Percentiles rank a stretch among this genome's conserved stretches.
phyloP scores from a whole-genome alignment of 2,888 invertebrate genomes.

The Bhutanitis thaidina region DNA sequence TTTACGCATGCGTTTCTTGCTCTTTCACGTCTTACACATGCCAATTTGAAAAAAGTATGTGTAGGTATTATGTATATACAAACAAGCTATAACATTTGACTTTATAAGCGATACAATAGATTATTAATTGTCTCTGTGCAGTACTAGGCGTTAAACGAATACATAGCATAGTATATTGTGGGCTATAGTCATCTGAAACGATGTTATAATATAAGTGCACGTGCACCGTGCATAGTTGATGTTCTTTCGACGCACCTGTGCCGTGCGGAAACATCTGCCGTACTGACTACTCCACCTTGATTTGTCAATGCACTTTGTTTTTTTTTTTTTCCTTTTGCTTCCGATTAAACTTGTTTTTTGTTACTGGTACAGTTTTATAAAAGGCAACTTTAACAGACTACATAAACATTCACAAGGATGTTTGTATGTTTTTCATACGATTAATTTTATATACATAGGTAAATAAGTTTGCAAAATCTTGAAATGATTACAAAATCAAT shows the following conservation, averaged over 20 bases:
- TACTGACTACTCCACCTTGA: conserved; percentile 1
- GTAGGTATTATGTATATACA: not conserved
- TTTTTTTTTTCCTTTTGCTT: not conserved
- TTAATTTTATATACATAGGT: no score
- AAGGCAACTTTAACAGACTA: no score
- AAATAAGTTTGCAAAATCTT: no score
- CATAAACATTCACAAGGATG: no score
- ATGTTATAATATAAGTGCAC: not conserved
- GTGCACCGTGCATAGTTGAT: not conserved
- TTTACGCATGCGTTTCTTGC: conserved; percentile 8
- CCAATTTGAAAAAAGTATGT: not conserved
- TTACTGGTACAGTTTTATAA: not conserved
- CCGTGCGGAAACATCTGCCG: conserved; percentile 10
- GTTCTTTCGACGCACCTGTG: conserved; percentile 8
- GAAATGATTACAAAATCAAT: no score
- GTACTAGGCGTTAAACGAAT: not conserved
- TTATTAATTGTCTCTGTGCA: not conserved
- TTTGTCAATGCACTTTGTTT: conserved; percentile 8
- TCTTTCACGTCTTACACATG: conserved; percentile 10
- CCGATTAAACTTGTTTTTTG: not conserved
- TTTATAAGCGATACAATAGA: not conserved
- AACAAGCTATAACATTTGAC: conserved; percentile 5
- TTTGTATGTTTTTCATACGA: no score
- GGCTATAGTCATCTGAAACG: not conserved
- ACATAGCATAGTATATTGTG: no score